phyloP scores from a whole-genome alignment of 1,140 invertebrate genomes.

The Drosophila nasuta region DNA sequence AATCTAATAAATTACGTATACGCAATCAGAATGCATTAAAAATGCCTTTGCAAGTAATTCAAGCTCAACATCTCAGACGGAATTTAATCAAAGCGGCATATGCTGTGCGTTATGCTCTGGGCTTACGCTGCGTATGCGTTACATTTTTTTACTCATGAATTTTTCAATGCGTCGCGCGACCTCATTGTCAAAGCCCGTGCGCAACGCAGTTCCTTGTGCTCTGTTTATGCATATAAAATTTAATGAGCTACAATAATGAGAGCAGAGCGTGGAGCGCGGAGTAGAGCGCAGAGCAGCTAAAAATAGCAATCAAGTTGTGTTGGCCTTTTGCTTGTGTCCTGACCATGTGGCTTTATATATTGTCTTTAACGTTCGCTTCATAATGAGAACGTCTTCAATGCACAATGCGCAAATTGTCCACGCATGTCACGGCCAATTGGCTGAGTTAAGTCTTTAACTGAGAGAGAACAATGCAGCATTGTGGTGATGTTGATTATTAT shows the following conservation, averaged over 20 bases:
- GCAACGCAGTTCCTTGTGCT: conserved; percentile 15
- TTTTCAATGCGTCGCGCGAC: conserved; percentile 51
- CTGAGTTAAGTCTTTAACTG: not conserved
- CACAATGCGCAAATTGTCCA: conserved; percentile 12
- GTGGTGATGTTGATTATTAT: conserved; percentile 46
- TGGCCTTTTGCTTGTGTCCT: conserved; percentile 35
- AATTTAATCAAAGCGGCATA: conserved; percentile 10
- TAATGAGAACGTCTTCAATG: conserved; percentile 39
- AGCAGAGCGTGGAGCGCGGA: not conserved
- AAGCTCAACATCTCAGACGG: not conserved
- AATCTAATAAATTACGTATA: not conserved
- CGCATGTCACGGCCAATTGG: conserved; percentile 13
- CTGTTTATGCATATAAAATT: conserved; percentile 74
- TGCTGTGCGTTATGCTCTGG: not conserved
- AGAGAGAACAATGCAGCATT: conserved; percentile 30
- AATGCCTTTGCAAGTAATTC: not conserved
- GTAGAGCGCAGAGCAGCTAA: conserved; percentile 39
- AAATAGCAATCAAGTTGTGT: conserved; percentile 61
- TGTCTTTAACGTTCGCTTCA: conserved; percentile 18
- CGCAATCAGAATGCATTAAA: conserved; percentile 1
- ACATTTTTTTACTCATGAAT: conserved; percentile 63
- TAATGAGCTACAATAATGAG: conserved; percentile 78
- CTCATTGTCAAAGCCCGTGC: conserved; percentile 34
- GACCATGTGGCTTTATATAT: conserved; percentile 10
- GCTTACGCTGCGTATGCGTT: conserved; percentile 57